Conservation (phyloP, 2,888 invertebrate genomes). For the Epinotia demarniana region DNA sequence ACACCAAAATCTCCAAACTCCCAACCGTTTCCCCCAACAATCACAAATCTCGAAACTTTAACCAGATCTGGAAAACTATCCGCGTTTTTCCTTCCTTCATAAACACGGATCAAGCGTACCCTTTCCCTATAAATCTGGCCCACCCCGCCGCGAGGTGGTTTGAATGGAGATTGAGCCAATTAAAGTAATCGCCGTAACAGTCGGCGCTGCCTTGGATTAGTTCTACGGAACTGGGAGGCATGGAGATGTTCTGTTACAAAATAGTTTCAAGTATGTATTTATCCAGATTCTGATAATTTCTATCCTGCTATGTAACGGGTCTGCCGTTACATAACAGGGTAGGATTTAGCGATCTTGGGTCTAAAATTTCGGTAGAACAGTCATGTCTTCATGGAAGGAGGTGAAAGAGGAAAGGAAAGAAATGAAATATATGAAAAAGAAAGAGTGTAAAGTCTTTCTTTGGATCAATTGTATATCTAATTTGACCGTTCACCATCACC, state of each 20-base stretch:
- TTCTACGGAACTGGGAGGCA: conserved; percentile 65
- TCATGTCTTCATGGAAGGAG: too few relatives aligned
- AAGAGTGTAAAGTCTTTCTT: too few relatives aligned
- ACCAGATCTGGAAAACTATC: conserved; percentile 26
- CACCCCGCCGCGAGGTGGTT: conserved; percentile 78
- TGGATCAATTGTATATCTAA: too few relatives aligned
- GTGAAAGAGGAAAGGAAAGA: too few relatives aligned
- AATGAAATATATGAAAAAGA: too few relatives aligned
- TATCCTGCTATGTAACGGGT: too few relatives aligned
- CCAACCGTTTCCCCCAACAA: conserved; percentile 1
- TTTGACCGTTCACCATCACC: too few relatives aligned
- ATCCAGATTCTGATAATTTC: too few relatives aligned
- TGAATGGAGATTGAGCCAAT: conserved; percentile 88
- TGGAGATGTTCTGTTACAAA: conserved; percentile 56
- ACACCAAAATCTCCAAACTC: background rate
- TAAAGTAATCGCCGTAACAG: conserved; percentile 89
- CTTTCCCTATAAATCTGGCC: conserved; percentile 82
- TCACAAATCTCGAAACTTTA: conserved; percentile 17
- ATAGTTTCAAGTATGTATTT: background rate
- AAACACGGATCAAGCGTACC: conserved; percentile 83
- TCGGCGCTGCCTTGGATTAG: conserved; percentile 89
- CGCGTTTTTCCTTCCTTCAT: conserved; percentile 81
- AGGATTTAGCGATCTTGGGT: too few relatives aligned
- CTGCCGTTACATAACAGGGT: too few relatives aligned
- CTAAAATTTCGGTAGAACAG: too few relatives aligned